A percentile compares a stretch with the other conserved stretches of the same genome.
Evolutionary conservation across 2,797 vertebrate species (phyloP).

Genomic region (Nasua narica): DNA sequence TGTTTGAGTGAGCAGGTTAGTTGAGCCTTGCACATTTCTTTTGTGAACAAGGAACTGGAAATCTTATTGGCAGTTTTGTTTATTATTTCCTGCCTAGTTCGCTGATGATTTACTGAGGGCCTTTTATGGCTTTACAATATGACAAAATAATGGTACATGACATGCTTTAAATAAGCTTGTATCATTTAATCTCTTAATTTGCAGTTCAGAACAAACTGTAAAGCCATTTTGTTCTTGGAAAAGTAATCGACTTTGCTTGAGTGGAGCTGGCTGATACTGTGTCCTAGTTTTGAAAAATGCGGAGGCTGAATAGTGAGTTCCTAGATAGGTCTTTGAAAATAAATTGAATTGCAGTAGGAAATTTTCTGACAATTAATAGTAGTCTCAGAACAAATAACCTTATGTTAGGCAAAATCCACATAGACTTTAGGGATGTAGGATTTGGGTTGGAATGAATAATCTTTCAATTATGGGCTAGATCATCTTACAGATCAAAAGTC

Average conservation of each 20-base stretch:
- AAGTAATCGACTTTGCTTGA: neutral
- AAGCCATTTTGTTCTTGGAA: neutral
- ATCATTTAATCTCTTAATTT: conserved; percentile 5
- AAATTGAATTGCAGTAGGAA: neutral
- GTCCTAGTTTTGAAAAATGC: neutral
- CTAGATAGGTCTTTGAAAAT: neutral
- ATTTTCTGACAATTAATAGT: neutral
- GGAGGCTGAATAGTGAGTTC: neutral
- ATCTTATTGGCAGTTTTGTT: neutral
- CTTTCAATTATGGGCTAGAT: neutral
- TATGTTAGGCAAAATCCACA: neutral
- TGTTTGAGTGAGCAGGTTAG: neutral
- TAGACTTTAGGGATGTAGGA: neutral
- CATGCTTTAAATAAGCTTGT: neutral
- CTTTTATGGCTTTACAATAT: neutral
- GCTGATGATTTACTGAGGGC: neutral
- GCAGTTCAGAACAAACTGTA: neutral
- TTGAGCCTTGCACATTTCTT: neutral
- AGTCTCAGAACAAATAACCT: neutral
- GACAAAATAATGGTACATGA: neutral
- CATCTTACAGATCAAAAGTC: neutral
- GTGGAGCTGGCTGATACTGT: neutral
- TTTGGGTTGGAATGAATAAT: neutral
- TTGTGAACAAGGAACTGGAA: neutral
- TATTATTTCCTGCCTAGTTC: neutral